Percentiles rank a stretch among this genome's conserved stretches.
Conservation (phyloP, 1,140 invertebrate genomes). For the Dolichoris vasculosae region DNA sequence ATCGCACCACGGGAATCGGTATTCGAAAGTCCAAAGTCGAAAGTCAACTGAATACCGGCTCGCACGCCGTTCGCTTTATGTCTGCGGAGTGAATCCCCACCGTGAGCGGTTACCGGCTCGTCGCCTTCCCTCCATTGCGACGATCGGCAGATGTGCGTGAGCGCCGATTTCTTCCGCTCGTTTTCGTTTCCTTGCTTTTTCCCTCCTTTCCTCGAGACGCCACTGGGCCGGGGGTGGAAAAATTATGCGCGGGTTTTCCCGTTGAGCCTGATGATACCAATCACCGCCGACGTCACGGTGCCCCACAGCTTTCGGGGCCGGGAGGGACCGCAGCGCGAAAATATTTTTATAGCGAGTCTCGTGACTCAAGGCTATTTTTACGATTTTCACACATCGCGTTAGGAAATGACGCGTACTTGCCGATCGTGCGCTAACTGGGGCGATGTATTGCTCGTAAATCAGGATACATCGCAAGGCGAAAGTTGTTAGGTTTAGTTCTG, state of each 20-base stretch:
- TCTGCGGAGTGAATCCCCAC: conserved; percentile 41
- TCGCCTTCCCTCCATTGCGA: background rate
- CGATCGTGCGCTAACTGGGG: background rate
- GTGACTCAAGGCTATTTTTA: conserved; percentile 44
- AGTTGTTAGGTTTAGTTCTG: background rate
- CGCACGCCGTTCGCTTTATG: conserved; percentile 49
- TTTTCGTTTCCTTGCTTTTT: background rate
- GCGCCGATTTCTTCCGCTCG: background rate
- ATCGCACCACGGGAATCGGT: conserved; percentile 24
- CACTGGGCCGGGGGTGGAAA: background rate
- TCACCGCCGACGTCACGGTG: background rate
- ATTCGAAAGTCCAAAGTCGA: conserved; percentile 50
- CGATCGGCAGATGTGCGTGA: conserved; percentile 7
- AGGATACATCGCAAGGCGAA: background rate
- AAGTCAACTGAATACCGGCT: conserved; percentile 50
- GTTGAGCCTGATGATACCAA: background rate
- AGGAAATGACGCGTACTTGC: background rate
- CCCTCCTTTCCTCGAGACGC: no score
- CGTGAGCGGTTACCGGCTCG: background rate
- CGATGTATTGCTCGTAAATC: background rate
- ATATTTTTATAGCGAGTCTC: background rate
- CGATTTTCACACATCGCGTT: conserved; percentile 13
- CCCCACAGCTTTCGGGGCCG: no score
- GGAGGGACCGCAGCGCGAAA: background rate
- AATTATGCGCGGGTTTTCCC: background rate